A percentile compares a stretch with the other conserved stretches of the same genome.
Conservation (phyloP, 2,113 vertebrate genomes). For the Diphyllodes magnificus region DNA sequence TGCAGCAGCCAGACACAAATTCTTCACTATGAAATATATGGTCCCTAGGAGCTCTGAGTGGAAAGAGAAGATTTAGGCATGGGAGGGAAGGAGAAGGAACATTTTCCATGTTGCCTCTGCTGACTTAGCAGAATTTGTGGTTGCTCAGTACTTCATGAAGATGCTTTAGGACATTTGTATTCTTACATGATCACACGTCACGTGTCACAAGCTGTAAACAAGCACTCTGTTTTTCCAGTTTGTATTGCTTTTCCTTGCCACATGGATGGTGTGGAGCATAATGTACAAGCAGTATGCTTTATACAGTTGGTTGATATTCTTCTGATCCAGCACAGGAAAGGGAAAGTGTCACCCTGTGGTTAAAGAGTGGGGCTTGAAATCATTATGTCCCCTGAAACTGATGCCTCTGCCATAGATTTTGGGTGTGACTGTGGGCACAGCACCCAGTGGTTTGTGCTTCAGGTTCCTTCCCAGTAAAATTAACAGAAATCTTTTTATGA, state of each 20-base stretch:
- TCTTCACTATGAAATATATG: accelerated
- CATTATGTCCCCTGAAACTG: not conserved
- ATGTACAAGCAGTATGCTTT: not conserved
- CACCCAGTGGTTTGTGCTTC: not conserved
- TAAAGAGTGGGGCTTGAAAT: not conserved
- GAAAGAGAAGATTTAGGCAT: not conserved
- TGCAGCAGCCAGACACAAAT: no score
- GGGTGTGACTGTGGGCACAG: not conserved
- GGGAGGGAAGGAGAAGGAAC: not conserved
- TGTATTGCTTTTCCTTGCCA: not conserved
- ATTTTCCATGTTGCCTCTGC: not conserved
- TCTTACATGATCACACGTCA: not conserved
- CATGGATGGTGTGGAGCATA: not conserved
- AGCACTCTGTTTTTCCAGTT: not conserved
- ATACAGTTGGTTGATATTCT: not conserved
- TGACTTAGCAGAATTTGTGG: not conserved
- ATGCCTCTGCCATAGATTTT: not conserved
- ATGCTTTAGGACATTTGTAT: not conserved
- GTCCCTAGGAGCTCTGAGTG: not conserved
- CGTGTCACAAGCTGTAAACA: not conserved
- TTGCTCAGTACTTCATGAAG: not conserved
- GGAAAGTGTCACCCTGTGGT: not conserved
- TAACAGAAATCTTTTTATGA: not conserved
- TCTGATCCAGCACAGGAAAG: not conserved
- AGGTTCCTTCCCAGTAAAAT: not conserved